A percentile compares a stretch with the other conserved stretches of the same genome.
phyloP scores from a whole-genome alignment of 2,113 vertebrate species.

The Silurus meridionalis region DNA sequence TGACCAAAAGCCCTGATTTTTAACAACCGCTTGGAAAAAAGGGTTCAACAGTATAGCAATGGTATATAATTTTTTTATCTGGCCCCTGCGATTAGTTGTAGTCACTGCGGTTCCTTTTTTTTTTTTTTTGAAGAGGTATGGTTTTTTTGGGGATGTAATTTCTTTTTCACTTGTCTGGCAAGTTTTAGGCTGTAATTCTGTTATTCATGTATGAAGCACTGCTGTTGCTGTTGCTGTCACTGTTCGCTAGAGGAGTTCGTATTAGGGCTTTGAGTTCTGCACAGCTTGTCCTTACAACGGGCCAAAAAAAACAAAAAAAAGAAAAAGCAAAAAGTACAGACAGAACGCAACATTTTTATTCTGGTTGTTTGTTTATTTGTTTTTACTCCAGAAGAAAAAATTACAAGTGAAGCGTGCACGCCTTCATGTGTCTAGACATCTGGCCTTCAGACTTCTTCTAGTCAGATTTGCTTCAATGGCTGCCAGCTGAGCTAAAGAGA shows the following conservation, averaged over 20 bases:
- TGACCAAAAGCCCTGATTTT: neutral
- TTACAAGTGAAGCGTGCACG: slow-evolving; percentile 33
- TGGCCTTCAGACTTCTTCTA: slow-evolving; percentile 38
- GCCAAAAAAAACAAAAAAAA: neutral
- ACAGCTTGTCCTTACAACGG: neutral
- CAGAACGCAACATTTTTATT: neutral
- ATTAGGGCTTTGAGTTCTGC: neutral
- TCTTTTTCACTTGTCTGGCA: neutral
- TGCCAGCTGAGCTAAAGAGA: slow-evolving; percentile 42
- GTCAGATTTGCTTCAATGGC: slow-evolving; percentile 38
- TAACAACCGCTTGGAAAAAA: neutral
- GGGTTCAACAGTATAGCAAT: neutral
- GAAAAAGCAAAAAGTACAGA: neutral
- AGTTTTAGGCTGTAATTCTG: neutral
- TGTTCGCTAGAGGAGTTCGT: neutral
- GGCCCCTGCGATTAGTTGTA: neutral
- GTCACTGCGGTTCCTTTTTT: neutral
- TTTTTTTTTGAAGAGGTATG: neutral
- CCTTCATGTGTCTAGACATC: slow-evolving; percentile 60
- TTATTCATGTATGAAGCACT: neutral
- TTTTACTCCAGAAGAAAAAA: neutral
- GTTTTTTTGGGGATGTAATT: neutral
- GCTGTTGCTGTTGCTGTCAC: neutral
- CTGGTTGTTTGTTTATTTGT: neutral
- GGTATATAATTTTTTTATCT: neutral